phyloP scores from a whole-genome alignment of 1,140 invertebrate genomes.

The Drosophila trapezifrons region DNA sequence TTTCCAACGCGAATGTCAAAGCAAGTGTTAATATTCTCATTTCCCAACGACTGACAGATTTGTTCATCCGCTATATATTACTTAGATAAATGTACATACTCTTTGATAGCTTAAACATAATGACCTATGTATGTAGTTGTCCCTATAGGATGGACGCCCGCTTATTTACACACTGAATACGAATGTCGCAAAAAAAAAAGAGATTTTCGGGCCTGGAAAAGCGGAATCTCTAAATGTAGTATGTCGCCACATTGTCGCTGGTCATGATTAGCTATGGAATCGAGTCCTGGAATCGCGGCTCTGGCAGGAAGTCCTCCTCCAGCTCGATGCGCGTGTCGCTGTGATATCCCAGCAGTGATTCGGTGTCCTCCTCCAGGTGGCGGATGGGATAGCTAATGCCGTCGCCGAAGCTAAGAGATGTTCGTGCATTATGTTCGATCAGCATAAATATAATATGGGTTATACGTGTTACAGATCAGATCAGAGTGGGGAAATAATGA shows the following conservation, averaged over 20 bases:
- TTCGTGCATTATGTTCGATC: conserved; percentile 33
- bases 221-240: conserved; percentile 70
- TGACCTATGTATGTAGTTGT: conserved; percentile 18
- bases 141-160: conserved; percentile 33
- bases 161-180: conserved; percentile 39
- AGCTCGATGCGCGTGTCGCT: conserved; percentile 86
- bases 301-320: conserved; percentile 77
- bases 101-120: conserved; percentile 35
- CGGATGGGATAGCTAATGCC: conserved; percentile 93
- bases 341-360: conserved; percentile 88
- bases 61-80: conserved; percentile 10
- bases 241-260: conserved; percentile 79
- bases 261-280: conserved; percentile 83
- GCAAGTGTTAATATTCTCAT: conserved; percentile 19
- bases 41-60: conserved; percentile 1
- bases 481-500: conserved; percentile 7
- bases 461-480: conserved; percentile 2
- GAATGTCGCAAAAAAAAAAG: conserved; percentile 4
- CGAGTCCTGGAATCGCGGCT: conserved; percentile 74
- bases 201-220: not conserved
- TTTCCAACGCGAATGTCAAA: conserved; percentile 45
- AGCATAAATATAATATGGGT: conserved; percentile 8
- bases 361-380: conserved; percentile 91
- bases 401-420: conserved; percentile 90
- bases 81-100: conserved; percentile 17